Evolutionary conservation across 2,113 vertebrate species (phyloP), one percentile per base, ranked within the genome.

Genomic region (Albula glossodonta): DNA sequence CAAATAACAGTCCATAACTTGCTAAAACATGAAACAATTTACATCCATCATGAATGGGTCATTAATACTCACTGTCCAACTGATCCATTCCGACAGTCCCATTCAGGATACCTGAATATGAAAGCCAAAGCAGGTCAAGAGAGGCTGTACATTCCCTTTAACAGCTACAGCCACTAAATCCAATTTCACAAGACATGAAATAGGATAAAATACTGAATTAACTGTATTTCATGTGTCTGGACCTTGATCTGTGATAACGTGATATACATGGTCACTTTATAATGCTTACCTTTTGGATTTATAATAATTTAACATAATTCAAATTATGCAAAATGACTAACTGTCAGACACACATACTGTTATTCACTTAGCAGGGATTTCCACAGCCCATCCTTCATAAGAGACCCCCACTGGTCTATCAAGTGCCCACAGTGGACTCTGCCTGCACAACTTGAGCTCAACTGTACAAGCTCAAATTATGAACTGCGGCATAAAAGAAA

Each of bases 91-190:
- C 80, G 79, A 49, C 79, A 82, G 51, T 81, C 80, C 85, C 85
- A 86, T 15, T 82, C 80, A 31, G 85, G 85, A 78, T 86, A 86
- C 85, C 85, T 86, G 12, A 22, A 86, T 41, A 77, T 41, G 41
- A 85, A 50, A 77, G 74, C 31, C 31, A 41, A 41, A 41, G 31
- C 31, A 56, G 51, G 52, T n/a, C 22, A 48, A 12, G 52, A 31
- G 41, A 56, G 5, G 51, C 51, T 22, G 17, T 66, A 19, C 3
- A 66, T 66, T 5, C 22, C 60, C 2, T 56, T 12, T 56, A 56
- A 56, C 74, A 79, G 15, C 10, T 48, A n/a, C 49, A 81, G 4
- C 11, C 49, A 81, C 17, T n/a, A 10, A 48, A 7, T n/a, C 12
- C 1, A n/a, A 48, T 48, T 78, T 3, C 4, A 78, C 13, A 78